Evolutionary conservation across 2,888 invertebrate species (phyloP).

Genomic region (Drosophila eohydei): DNA sequence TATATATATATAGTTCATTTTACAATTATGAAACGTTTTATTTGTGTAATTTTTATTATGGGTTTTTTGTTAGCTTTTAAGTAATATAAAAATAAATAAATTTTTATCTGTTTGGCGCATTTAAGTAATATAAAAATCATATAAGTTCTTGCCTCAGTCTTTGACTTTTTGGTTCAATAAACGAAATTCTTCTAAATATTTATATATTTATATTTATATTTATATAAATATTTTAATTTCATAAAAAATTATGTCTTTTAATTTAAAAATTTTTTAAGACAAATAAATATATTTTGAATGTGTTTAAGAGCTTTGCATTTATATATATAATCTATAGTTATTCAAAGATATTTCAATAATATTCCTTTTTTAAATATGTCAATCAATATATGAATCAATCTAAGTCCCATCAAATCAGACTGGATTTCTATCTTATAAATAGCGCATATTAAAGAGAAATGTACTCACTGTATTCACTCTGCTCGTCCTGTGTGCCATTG

Average conservation of each 20-base stretch:
- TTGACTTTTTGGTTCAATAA: background rate
- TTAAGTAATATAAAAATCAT: background rate
- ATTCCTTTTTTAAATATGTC: too few species aligned
- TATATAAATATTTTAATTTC: background rate
- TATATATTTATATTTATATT: background rate
- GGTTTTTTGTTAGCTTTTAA: background rate
- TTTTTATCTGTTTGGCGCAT: background rate
- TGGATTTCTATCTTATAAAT: slow-evolving; percentile 4
- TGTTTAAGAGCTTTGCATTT: background rate
- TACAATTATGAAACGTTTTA: background rate
- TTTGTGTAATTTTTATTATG: background rate
- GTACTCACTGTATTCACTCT: slow-evolving; percentile 93
- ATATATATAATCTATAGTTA: too few species aligned
- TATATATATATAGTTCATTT: too few species aligned
- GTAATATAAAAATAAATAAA: slow-evolving; percentile 1
- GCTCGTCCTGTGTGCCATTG: slow-evolving; percentile 92
- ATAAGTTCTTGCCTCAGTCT: background rate
- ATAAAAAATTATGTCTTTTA: too few species aligned
- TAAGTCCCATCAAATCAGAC: too few species aligned
- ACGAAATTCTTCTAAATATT: background rate
- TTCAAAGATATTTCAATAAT: too few species aligned
- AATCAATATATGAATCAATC: background rate
- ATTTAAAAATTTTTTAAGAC: too few species aligned
- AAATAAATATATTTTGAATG: background rate
- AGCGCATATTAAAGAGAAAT: background rate